A percentile compares a stretch with the other conserved stretches of the same genome.
Conservation (phyloP, 2,113 vertebrate genomes). For the Sterrhoptilus dennistouni region DNA sequence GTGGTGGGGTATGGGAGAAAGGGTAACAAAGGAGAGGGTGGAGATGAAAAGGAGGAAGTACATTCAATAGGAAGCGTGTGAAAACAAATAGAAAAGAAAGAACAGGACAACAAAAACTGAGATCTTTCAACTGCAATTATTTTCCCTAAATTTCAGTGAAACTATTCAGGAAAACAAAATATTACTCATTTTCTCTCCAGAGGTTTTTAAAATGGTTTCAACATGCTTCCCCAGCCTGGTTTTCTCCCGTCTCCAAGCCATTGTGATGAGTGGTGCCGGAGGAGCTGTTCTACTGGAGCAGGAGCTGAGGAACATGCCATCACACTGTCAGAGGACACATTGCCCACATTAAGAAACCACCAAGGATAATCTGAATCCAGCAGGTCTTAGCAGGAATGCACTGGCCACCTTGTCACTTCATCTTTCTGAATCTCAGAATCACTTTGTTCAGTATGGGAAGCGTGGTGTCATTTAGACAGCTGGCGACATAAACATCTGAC, state of each 20-base stretch:
- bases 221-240: conserved; percentile 12
- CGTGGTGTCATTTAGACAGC: not conserved
- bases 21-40: not conserved
- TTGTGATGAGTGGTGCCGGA: not conserved
- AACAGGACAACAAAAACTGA: conserved; percentile 8
- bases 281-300: not conserved
- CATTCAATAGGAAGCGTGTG: not conserved
- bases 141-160: conserved; percentile 43
- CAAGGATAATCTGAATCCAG: not conserved
- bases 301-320: not conserved
- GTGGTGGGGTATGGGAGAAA: not conserved
- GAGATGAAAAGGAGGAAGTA: not conserved
- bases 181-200: conserved; percentile 47
- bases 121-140: conserved; percentile 49
- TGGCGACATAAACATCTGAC: not conserved
- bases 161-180: conserved; percentile 44
- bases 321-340: not conserved
- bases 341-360: not conserved
- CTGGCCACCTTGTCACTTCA: not conserved
- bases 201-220: conserved; percentile 30
- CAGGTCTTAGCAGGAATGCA: not conserved
- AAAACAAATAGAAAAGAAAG: conserved; percentile 3
- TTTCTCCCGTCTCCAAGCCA: not conserved
- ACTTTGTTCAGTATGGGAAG: not conserved
- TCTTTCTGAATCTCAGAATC: not conserved